Evolutionary conservation across 2,113 vertebrate genomes (phyloP).

Genomic region (Amblyopsis rosae): DNA sequence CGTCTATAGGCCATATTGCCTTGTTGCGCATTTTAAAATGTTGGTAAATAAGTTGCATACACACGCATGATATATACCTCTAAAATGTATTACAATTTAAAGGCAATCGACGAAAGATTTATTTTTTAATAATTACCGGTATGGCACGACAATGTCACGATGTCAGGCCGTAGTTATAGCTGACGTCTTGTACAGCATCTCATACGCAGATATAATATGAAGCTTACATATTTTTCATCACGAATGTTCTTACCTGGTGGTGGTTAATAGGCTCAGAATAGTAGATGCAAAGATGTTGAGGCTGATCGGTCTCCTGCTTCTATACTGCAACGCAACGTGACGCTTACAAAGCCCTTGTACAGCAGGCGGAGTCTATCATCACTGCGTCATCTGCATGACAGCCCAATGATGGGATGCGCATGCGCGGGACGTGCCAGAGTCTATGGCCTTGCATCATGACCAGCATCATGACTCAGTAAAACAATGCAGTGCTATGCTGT

Average conservation of each 20-base stretch:
- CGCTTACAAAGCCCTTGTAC: conserved; percentile 53
- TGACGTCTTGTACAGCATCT: conserved; percentile 31
- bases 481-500: conserved; percentile 49
- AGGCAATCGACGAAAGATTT: too few relatives aligned
- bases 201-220: conserved; percentile 1
- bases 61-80: not conserved
- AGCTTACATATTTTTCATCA: not conserved
- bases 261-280: not conserved
- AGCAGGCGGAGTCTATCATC: conserved; percentile 43
- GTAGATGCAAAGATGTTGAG: conserved; percentile 30
- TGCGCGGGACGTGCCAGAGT: conserved; percentile 16
- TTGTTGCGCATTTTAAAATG: conserved; percentile 43
- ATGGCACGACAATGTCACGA: not conserved
- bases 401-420: conserved; percentile 16
- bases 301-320: conserved; percentile 41
- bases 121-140: not conserved
- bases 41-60: not conserved
- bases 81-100: too few relatives aligned
- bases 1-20: conserved; percentile 61
- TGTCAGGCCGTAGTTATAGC: conserved; percentile 15
- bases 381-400: conserved; percentile 32
- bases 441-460: too few relatives aligned
- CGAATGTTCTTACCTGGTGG: conserved; percentile 48
- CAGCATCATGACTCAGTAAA: not conserved
- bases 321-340: conserved; percentile 80